Evolutionary conservation across 2,888 invertebrate genomes (phyloP), one percentile per base, ranked within the genome.

Genomic region (Rapana venosa): DNA sequence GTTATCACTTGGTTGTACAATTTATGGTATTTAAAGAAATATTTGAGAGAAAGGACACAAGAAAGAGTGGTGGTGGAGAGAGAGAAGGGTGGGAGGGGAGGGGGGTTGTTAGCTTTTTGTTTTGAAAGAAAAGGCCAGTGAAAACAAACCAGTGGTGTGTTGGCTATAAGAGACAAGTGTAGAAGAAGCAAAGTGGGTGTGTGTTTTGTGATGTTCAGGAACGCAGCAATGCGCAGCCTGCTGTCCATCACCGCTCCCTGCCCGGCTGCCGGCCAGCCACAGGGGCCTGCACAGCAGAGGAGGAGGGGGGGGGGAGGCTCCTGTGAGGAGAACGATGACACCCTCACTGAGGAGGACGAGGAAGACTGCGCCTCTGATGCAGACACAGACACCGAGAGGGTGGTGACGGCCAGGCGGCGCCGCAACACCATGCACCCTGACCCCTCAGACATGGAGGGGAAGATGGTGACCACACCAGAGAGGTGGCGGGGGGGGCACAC

Each of bases 221-320:
- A 89, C 32, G 58, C 89, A 15, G 89, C 89, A 5, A 89, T 89
- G 26, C 84, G 89, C 70, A 89, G 85, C 35, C 36, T 89, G 89
- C 66, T 89, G 56, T 66, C 85, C 20, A 35, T 66, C n/a, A 85
- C 20, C 26, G 20, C 32, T 36, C 85, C 84, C n/a, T 61, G 83
- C 26, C 77, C 58, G 32, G 66, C 81, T 1, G 6, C 26, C 5
- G 26, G 32, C 22, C 81, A 61, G 15, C 22, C n/a, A 26, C 70
- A 35, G 36, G 66, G 30, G n/a, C 77, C 56, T n/a, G 56, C 4
- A 58, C 66, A 79, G 35, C 58, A 35, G 87, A 83, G 5, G 26
- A n/a, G n/a, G n/a, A n/a, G n/a, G n/a, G n/a, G n/a, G n/a, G 83
- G 83, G n/a, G 66, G 22, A 47, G 8, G 4, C 13, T 17, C 22